These are phyloP conservation scores for Pemphredon lugubris DNA, from an alignment of 2,888 invertebrate genomes.

Conservation along the genomic window DNA sequence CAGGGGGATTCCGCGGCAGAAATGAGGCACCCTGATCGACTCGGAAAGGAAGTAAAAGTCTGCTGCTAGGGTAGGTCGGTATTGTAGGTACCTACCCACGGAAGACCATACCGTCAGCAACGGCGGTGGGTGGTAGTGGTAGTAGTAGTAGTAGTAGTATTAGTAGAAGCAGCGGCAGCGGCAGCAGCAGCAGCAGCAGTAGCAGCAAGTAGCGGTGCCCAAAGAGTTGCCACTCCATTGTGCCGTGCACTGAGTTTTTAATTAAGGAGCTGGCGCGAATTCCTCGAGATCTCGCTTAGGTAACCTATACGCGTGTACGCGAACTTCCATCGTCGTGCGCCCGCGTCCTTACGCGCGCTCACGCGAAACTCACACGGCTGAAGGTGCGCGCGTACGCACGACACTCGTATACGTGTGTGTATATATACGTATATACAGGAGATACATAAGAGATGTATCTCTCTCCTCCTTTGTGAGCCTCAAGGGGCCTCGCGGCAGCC, in stretches of 20 bases:
- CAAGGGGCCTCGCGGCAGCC: conserved; percentile 63
- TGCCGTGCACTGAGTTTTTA: conserved; percentile 77
- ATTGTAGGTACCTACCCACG: conserved; percentile 52
- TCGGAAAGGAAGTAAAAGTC: conserved; percentile 54
- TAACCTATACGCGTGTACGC: conserved; percentile 26
- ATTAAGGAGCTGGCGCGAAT: conserved; percentile 76
- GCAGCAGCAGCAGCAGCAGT: conserved; percentile 27
- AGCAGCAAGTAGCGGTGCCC: conserved; percentile 52
- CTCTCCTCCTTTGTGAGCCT: conserved; percentile 58
- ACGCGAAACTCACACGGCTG: conserved; percentile 13
- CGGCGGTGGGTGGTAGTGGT: conserved; percentile 17
- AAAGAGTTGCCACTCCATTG: conserved; percentile 79
- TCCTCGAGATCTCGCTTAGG: conserved; percentile 69
- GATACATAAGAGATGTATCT: conserved; percentile 6
- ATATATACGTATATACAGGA: conserved; percentile 48
- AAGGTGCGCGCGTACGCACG: no score
- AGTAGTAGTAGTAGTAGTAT: conserved; percentile 38
- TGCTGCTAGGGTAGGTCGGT: conserved; percentile 55
- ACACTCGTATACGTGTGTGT: no score
- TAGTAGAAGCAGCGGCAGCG: conserved; percentile 27
- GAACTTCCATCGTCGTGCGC: conserved; percentile 12
- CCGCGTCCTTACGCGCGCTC: conserved; percentile 26
- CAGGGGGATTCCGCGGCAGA: background rate
- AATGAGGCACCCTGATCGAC: conserved; percentile 42
- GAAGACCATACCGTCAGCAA: conserved; percentile 41